Evolutionary conservation across 2,113 vertebrate genomes (phyloP), one percentile per base, ranked within the genome.

Genomic region (Falco punctatus): DNA sequence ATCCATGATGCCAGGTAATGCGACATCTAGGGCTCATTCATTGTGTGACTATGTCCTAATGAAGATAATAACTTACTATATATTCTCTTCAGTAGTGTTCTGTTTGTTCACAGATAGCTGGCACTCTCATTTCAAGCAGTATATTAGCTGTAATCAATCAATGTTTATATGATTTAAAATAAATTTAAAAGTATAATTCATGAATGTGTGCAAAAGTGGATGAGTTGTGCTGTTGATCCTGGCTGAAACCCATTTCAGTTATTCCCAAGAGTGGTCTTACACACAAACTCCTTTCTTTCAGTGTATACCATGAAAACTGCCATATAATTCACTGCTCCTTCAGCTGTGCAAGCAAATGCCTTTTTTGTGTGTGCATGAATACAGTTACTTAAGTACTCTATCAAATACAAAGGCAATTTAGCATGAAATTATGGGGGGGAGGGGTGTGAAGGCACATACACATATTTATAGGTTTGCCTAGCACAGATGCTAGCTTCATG

Each of bases 131-230:
- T 96, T 92, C 83, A 83, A 74, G 67, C n/a, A 79, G 16, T 61
- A 10, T 83, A 40, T 79, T 90, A 93, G 38, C 65, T 44, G 33
- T 81, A 81, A 93, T 96, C 57, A 69, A 48, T 96, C 81, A 62
- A 48, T 28, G 32, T 88, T 95, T 81, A 46, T 88, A 40, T 81
- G 59, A 74, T 92, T 94, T 95, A 70, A 96, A 96, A 93, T 91
- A 19, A 93, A 33, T 92, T 82, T 87, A 35, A 40, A 95, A 91
- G 51, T 73, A 51, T 71, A 92, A 96, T 71, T 88, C 26, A 51
- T 75, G 40, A 92, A 82, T 46, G 77, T 71, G 38, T 90, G 35
- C 52, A 71, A 38, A 84, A 88, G n/a, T 66, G 44, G 52, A 86
- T 89, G 80, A 92, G 35, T 88, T 62, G 52, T 84, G 58, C 33